A percentile compares a stretch with the other conserved stretches of the same genome.
phyloP scores from a whole-genome alignment of 2,113 vertebrate species.

The Melanerpes aurifrons region DNA sequence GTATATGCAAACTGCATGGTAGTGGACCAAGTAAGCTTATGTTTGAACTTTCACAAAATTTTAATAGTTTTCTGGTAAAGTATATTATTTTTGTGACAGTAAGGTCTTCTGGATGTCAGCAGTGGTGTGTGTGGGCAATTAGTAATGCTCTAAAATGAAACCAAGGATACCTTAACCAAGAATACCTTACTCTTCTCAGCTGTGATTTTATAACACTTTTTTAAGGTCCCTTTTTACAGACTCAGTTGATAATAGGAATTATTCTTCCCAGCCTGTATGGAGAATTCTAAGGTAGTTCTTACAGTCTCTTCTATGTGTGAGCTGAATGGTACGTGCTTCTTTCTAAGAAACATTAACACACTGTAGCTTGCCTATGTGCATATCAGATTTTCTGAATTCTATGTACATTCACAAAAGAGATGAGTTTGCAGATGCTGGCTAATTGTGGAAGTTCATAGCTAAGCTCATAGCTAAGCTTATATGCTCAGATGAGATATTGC shows the following conservation, averaged over 20 bases:
- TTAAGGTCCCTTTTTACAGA: not conserved
- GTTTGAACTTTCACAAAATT: not conserved
- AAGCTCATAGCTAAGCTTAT: not conserved
- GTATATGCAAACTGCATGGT: conserved; percentile 88
- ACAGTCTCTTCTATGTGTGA: not conserved
- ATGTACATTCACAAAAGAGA: not conserved
- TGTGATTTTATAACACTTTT: not conserved
- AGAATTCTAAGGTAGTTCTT: not conserved
- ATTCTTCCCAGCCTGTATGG: not conserved
- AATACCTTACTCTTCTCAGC: not conserved
- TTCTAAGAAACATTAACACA: not conserved
- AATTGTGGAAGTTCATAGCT: not conserved
- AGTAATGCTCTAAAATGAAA: not conserved
- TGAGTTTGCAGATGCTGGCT: not conserved
- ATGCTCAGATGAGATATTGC: not conserved
- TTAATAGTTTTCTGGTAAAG: not conserved
- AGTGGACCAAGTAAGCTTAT: conserved; percentile 80
- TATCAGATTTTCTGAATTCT: not conserved
- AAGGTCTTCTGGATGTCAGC: not conserved
- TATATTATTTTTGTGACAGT: not conserved
- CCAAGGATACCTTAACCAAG: not conserved
- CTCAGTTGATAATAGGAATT: not conserved
- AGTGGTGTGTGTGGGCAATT: not conserved
- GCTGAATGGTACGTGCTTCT: not conserved
- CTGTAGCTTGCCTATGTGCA: not conserved